Percentiles rank a stretch among this genome's conserved stretches.
These are phyloP conservation scores for Numida meleagris DNA, from an alignment of 2,113 vertebrate species.

Conservation along the genomic window DNA sequence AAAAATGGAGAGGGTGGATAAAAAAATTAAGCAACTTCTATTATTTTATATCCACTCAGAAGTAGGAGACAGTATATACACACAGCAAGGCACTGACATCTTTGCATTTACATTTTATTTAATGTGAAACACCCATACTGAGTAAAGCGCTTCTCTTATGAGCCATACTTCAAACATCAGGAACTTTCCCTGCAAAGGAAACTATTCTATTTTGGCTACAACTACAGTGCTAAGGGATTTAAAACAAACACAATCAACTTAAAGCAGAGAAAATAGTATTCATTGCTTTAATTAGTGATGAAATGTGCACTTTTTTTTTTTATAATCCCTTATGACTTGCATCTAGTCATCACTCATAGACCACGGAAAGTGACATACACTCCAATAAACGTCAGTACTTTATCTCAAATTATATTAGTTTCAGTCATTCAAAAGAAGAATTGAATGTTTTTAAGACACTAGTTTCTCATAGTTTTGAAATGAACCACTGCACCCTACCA, in stretches of 20 bases:
- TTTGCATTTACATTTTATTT: neutral
- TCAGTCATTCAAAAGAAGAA: neutral
- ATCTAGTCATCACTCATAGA: neutral
- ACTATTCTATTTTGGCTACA: neutral
- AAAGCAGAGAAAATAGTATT: neutral
- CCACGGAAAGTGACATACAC: neutral
- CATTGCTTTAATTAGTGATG: neutral
- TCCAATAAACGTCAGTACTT: neutral
- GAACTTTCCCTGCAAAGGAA: neutral
- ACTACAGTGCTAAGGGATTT: neutral
- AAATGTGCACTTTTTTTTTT: neutral
- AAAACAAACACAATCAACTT: neutral
- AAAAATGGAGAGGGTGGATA: neutral
- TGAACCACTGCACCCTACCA: neutral
- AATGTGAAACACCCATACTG: neutral
- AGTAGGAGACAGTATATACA: neutral
- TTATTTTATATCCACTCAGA: neutral
- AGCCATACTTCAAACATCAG: neutral
- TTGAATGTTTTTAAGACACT: neutral
- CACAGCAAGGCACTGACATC: rapidly evolving
- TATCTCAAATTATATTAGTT: neutral
- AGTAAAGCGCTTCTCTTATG: neutral
- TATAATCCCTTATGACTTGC: neutral
- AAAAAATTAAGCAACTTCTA: neutral
- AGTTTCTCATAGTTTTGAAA: neutral